Percentiles rank a stretch among this genome's conserved stretches.
phyloP scores from a whole-genome alignment of 2,888 invertebrate genomes.

The Apamea epomidion region DNA sequence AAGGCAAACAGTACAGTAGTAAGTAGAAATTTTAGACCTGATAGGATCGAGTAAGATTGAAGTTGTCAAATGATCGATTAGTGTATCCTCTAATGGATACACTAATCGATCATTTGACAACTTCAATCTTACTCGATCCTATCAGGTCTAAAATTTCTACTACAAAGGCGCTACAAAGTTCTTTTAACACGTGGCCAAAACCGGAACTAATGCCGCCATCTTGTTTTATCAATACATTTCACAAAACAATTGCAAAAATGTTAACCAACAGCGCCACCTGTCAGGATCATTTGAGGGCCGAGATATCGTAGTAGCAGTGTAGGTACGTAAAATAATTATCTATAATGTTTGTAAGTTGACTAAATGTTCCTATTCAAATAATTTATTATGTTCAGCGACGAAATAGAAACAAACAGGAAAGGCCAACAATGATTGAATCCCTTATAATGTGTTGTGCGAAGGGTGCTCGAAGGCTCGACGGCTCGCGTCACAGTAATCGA shows the following conservation, averaged over 20 bases:
- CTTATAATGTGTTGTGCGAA: constrained; percentile 32
- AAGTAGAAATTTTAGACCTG: background rate
- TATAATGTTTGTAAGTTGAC: background rate
- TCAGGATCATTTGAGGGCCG: too few species aligned
- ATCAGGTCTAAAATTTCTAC: too few species aligned
- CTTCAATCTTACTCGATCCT: too few species aligned
- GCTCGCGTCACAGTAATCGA: constrained; percentile 47
- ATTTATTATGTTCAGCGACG: background rate
- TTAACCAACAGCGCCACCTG: too few species aligned
- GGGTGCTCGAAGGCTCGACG: constrained; percentile 1
- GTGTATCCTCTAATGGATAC: too few species aligned
- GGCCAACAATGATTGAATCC: constrained; percentile 33
- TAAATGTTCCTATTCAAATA: background rate
- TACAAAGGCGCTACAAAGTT: too few species aligned
- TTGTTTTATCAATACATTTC: too few species aligned
- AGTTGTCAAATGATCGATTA: background rate
- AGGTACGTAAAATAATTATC: background rate
- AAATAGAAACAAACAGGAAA: constrained; percentile 31
- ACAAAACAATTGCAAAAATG: too few species aligned
- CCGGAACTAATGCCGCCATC: too few species aligned
- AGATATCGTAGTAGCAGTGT: too few species aligned
- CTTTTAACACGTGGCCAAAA: too few species aligned
- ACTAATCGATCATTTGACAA: too few species aligned
- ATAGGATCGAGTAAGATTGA: background rate
- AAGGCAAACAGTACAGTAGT: background rate